These are phyloP conservation scores for Calycopis cecrops DNA, from an alignment of 1,140 invertebrate species.

Conservation along the genomic window DNA sequence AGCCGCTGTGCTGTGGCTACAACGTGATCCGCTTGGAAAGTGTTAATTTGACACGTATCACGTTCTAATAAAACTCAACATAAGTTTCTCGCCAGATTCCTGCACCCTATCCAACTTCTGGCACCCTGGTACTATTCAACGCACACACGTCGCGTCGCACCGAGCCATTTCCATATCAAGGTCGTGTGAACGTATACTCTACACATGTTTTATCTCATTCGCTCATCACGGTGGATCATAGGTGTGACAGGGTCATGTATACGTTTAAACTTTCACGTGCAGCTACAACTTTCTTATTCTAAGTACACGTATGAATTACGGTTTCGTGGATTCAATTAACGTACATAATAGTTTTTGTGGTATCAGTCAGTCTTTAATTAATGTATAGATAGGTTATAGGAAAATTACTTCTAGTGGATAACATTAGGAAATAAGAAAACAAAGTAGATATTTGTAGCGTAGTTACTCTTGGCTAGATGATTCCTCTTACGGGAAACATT, in stretches of 20 bases:
- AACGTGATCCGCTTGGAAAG: too few relatives aligned
- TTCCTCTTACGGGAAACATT: too few relatives aligned
- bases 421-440: too few relatives aligned
- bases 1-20: too few relatives aligned
- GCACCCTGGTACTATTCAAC: slow-evolving; percentile 47
- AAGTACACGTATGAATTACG: slow-evolving; percentile 4
- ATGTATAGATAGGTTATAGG: too few relatives aligned
- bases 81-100: slow-evolving; percentile 15
- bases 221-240: slow-evolving; percentile 21
- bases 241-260: slow-evolving; percentile 34
- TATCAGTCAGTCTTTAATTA: too few relatives aligned
- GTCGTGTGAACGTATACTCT: slow-evolving; percentile 40
- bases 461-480: too few relatives aligned
- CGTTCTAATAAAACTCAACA: background rate
- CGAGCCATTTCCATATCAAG: slow-evolving; percentile 51
- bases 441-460: too few relatives aligned
- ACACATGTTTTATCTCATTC: slow-evolving; percentile 36
- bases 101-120: slow-evolving; percentile 31
- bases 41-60: background rate
- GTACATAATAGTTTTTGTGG: too few relatives aligned
- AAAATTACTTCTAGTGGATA: too few relatives aligned
- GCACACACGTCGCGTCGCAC: slow-evolving; percentile 52
- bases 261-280: slow-evolving; percentile 19
- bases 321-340: too few relatives aligned
- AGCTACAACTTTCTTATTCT: slow-evolving; percentile 17